These are phyloP conservation scores for Rotaria macrura DNA, from an alignment of 2,888 invertebrate species.

Conservation along the genomic window DNA sequence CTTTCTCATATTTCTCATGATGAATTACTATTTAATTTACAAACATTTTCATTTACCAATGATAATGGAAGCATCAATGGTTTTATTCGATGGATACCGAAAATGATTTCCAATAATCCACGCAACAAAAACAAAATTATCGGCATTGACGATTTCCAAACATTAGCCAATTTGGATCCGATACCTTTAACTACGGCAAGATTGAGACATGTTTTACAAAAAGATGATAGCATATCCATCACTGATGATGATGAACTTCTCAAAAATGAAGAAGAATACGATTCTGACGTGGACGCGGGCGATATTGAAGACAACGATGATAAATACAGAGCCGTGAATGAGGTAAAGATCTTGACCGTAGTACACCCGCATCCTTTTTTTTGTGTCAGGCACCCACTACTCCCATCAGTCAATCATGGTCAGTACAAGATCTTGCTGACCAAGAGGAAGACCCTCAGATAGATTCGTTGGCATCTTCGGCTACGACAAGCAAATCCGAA, in stretches of 20 bases:
- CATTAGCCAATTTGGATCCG: not conserved
- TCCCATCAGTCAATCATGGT: not conserved
- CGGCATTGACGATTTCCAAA: not conserved
- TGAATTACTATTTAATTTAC: not conserved
- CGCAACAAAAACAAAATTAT: not conserved
- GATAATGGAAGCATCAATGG: not conserved
- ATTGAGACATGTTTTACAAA: not conserved
- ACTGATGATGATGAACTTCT: not conserved
- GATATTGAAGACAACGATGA: not conserved
- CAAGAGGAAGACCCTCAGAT: not conserved
- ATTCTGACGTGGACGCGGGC: not conserved
- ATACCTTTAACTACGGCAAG: not conserved
- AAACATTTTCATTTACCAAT: not conserved
- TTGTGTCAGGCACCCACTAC: not conserved
- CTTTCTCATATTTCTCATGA: not conserved
- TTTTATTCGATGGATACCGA: not conserved
- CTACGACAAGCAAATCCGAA: not conserved
- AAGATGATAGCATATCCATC: not conserved
- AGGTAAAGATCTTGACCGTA: not conserved
- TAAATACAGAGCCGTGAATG: not conserved
- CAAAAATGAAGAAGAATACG: not conserved
- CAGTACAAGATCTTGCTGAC: not conserved
- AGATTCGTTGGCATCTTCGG: not conserved
- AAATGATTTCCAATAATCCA: not conserved
- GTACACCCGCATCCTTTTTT: not conserved